Conservation (phyloP, 1,140 invertebrate genomes). For the Planococcus citri region DNA sequence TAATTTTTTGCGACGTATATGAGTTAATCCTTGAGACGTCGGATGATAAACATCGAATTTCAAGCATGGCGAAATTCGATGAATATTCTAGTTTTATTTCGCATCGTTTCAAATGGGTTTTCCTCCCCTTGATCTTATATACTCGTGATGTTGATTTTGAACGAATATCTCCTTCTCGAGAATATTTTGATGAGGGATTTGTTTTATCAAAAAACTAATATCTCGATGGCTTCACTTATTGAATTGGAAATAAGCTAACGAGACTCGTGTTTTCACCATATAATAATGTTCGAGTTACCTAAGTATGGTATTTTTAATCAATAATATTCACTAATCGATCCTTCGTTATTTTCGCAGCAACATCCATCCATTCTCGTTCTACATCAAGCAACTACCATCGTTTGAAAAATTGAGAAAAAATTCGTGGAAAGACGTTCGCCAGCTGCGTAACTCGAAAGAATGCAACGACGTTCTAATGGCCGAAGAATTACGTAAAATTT, state of each 20-base stretch:
- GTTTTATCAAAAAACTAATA: too few relatives aligned
- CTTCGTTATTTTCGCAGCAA: constrained; percentile 45
- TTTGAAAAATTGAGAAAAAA: constrained; percentile 42
- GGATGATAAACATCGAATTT: not conserved
- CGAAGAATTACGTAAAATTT: constrained; percentile 63
- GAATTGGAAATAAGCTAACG: too few relatives aligned
- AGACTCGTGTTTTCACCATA: too few relatives aligned
- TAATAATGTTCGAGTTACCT: too few relatives aligned
- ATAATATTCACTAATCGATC: too few relatives aligned
- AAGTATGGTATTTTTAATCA: too few relatives aligned
- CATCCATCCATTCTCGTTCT: constrained; percentile 71
- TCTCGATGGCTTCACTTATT: too few relatives aligned
- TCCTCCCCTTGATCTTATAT: not conserved
- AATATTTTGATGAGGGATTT: too few relatives aligned
- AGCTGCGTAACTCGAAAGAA: constrained; percentile 46
- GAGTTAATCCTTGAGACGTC: not conserved
- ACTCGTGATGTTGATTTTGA: too few relatives aligned
- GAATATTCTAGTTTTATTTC: not conserved
- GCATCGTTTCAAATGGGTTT: too few relatives aligned
- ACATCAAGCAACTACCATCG: constrained; percentile 64
- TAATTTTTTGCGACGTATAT: too few relatives aligned
- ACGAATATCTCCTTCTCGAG: too few relatives aligned
- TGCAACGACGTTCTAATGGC: constrained; percentile 56
- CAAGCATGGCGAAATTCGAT: not conserved
- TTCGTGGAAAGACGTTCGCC: constrained; percentile 42